A percentile compares a stretch with the other conserved stretches of the same genome.
phyloP scores from a whole-genome alignment of 2,888 invertebrate genomes.

The Tyria jacobaeae region DNA sequence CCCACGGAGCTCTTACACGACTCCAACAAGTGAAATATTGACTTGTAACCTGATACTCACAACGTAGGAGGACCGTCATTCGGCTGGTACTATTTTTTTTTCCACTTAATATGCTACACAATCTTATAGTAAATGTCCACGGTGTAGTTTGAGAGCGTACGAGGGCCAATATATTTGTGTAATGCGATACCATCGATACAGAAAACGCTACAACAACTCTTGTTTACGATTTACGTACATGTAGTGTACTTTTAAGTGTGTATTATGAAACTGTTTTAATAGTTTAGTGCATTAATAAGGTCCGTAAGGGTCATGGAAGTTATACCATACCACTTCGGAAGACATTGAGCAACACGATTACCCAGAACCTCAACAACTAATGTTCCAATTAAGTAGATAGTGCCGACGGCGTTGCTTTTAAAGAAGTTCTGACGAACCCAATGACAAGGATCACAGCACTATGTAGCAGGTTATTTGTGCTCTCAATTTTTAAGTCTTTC shows the following conservation, averaged over 20 bases:
- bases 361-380: no score
- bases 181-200: conserved; percentile 13
- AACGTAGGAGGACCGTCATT: conserved; percentile 49
- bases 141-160: conserved; percentile 10
- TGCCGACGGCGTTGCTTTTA: no score
- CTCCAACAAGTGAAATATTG: conserved; percentile 53
- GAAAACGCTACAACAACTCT: neutral
- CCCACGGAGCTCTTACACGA: conserved; percentile 36
- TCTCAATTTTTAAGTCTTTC: neutral
- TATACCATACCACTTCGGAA: no score
- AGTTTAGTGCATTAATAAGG: neutral
- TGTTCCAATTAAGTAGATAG: no score
- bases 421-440: neutral
- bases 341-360: no score
- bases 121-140: conserved; percentile 17
- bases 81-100: conserved; percentile 30
- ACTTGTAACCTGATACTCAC: conserved; percentile 58
- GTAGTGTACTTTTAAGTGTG: neutral
- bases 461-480: neutral
- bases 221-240: conserved; percentile 7
- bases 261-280: neutral
- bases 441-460: neutral
- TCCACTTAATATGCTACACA: conserved; percentile 13
- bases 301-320: no score
- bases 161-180: conserved; percentile 12